A percentile compares a stretch with the other conserved stretches of the same genome.
Evolutionary conservation across 2,797 vertebrate species (phyloP).

Genomic region (Pseudochirops corinnae): DNA sequence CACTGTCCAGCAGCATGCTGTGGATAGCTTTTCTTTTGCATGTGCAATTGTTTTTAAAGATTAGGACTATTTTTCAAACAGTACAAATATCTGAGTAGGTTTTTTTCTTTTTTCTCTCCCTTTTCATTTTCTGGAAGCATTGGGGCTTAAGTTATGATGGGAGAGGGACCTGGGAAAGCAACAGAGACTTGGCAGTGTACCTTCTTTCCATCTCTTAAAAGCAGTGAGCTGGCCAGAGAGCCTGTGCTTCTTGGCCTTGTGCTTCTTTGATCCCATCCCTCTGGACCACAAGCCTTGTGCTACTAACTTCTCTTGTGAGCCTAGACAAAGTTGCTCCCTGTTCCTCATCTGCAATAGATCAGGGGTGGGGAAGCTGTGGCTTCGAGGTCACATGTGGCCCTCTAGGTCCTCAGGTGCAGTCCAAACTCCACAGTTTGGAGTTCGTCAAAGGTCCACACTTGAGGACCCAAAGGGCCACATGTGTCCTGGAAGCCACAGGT

Average conservation of each 20-base stretch:
- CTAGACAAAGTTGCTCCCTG: conserved; percentile 58
- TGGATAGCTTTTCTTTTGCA: conserved; percentile 53
- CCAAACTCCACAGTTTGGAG: no score
- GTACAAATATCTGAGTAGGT: conserved; percentile 34
- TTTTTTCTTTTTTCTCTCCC: conserved; percentile 9
- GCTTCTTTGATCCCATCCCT: neutral
- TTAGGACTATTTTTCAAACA: conserved; percentile 47
- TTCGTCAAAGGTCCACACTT: no score
- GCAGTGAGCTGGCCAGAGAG: neutral
- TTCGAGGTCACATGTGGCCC: no score
- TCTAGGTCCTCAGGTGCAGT: no score
- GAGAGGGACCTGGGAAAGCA: neutral
- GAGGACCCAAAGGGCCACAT: no score
- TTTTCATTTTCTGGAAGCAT: neutral
- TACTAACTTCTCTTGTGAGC: conserved; percentile 68
- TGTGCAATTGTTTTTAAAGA: conserved; percentile 55
- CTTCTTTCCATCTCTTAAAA: neutral
- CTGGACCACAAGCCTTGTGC: neutral
- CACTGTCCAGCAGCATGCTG: conserved; percentile 42
- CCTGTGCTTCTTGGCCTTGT: neutral
- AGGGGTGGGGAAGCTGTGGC: no score
- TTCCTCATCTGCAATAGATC: conserved; percentile 47
- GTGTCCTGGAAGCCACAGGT: no score
- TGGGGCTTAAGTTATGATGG: neutral
- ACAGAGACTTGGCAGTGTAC: neutral